These are phyloP conservation scores for Tipula helvola DNA, from an alignment of 2,888 invertebrate genomes.

Conservation along the genomic window DNA sequence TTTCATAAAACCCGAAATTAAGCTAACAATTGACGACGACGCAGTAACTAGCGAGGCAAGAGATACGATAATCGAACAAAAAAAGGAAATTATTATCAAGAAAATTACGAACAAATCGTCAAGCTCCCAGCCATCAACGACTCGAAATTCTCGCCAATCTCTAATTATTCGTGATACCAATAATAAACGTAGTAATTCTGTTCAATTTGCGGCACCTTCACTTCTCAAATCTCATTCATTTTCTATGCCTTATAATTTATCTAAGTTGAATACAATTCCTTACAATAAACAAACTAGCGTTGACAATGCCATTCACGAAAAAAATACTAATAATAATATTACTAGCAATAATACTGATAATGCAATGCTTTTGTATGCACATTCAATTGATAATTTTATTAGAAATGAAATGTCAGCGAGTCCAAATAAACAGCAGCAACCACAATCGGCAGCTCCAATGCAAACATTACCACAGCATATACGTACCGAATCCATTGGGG, in stretches of 20 bases:
- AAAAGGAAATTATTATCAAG: slow-evolving; percentile 22
- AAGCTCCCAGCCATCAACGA: neutral
- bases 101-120: slow-evolving; percentile 20
- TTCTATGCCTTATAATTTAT: slow-evolving; percentile 8
- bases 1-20: slow-evolving; percentile 31
- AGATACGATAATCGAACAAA: slow-evolving; percentile 24
- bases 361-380: slow-evolving; percentile 36
- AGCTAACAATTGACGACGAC: slow-evolving; percentile 26
- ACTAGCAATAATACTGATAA: slow-evolving; percentile 27
- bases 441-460: slow-evolving; percentile 22
- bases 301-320: slow-evolving; percentile 20
- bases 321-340: slow-evolving; percentile 12
- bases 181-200: neutral
- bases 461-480: slow-evolving; percentile 36
- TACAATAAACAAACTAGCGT: neutral
- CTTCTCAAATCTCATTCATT: neutral
- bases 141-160: neutral
- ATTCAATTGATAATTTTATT: slow-evolving; percentile 26
- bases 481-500: slow-evolving; percentile 43
- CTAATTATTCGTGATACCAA: neutral
- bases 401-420: slow-evolving; percentile 19
- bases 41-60: slow-evolving; percentile 21
- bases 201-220: neutral
- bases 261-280: neutral
- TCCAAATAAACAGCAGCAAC: slow-evolving; percentile 20